These are phyloP conservation scores for Diabrotica balteata DNA, from an alignment of 2,888 invertebrate species.

Conservation along the genomic window DNA sequence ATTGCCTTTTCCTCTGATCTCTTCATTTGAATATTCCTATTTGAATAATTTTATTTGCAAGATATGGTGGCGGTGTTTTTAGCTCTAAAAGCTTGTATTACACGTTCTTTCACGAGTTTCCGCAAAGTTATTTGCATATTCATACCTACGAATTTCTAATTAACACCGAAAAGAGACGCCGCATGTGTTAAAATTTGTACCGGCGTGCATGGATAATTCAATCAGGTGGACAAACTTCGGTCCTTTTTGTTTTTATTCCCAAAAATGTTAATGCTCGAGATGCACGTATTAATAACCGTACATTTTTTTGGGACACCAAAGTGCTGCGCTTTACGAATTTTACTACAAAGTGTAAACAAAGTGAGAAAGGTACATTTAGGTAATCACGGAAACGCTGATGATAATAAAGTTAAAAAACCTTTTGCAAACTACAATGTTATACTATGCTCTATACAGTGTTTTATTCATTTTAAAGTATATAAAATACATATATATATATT, in stretches of 20 bases:
- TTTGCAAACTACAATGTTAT: too few relatives aligned
- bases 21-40: slow-evolving; percentile 43
- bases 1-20: slow-evolving; percentile 30
- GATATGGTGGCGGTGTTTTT: slow-evolving; percentile 42
- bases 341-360: slow-evolving; percentile 1
- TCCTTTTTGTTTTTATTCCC: slow-evolving; percentile 12
- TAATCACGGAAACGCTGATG: too few relatives aligned
- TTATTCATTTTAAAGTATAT: too few relatives aligned
- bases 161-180: slow-evolving; percentile 44
- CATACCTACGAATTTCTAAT: slow-evolving; percentile 45
- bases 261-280: slow-evolving; percentile 19
- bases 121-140: slow-evolving; percentile 47
- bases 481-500: too few relatives aligned
- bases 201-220: slow-evolving; percentile 34
- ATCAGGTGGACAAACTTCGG: slow-evolving; percentile 30
- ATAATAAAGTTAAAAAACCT: too few relatives aligned
- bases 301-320: slow-evolving; percentile 2
- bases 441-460: too few relatives aligned
- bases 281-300: slow-evolving; percentile 4
- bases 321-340: slow-evolving; percentile 3
- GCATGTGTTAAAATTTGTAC: slow-evolving; percentile 42
- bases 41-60: slow-evolving; percentile 47
- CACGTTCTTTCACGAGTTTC: slow-evolving; percentile 45
- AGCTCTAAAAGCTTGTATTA: slow-evolving; percentile 46
- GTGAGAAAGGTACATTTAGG: too few relatives aligned